phyloP scores from a whole-genome alignment of 2,113 vertebrate species.

The Spheniscus mendiculus region DNA sequence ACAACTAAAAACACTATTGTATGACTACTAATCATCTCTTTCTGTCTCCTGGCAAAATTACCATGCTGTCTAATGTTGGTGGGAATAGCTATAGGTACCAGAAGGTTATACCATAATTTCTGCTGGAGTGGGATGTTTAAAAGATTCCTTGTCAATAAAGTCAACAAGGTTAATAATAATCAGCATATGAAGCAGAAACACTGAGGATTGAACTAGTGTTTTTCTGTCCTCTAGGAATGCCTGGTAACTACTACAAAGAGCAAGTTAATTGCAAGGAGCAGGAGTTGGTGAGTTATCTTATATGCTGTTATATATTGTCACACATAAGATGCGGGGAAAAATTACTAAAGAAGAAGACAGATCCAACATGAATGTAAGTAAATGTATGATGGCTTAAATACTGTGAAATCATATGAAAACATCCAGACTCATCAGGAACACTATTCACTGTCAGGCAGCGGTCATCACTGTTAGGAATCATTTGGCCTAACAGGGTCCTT shows the following conservation, averaged over 20 bases:
- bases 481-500: neutral
- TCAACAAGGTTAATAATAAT: neutral
- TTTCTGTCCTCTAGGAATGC: neutral
- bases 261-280: neutral
- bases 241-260: neutral
- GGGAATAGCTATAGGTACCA: neutral
- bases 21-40: neutral
- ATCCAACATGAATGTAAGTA: neutral
- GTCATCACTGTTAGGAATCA: neutral
- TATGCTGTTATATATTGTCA: neutral
- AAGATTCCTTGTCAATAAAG: neutral
- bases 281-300: neutral
- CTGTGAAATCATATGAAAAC: neutral
- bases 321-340: rapidly evolving
- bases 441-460: neutral
- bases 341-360: neutral
- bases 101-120: neutral
- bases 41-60: neutral
- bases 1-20: neutral
- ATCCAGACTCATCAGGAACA: neutral
- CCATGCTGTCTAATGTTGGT: neutral
- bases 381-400: neutral
- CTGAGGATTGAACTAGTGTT: neutral
- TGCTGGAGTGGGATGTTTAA: neutral
- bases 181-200: neutral